Conservation (phyloP, 2,888 invertebrate species). For the Callosobruchus maculatus region DNA sequence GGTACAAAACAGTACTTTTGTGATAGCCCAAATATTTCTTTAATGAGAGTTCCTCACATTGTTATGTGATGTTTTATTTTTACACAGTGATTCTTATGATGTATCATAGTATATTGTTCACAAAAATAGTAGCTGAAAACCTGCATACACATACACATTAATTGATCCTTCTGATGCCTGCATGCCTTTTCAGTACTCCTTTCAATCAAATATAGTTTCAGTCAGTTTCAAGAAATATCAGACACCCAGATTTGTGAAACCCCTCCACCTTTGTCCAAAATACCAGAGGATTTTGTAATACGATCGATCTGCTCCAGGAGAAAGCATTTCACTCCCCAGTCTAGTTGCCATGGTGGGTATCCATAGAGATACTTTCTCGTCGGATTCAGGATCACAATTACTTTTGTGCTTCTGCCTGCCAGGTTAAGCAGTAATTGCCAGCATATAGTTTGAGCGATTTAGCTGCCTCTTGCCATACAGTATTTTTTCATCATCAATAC, state of each 20-base stretch:
- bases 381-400: conserved; percentile 20
- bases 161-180: too few relatives aligned
- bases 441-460: conserved; percentile 1
- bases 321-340: conserved; percentile 27
- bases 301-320: neutral
- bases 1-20: too few relatives aligned
- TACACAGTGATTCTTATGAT: too few relatives aligned
- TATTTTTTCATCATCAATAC: too few relatives aligned
- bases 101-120: too few relatives aligned
- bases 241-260: neutral
- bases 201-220: neutral
- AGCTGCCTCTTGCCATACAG: neutral
- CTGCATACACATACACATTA: too few relatives aligned
- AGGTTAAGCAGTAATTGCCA: conserved; percentile 17
- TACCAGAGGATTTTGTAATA: neutral
- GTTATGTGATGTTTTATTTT: too few relatives aligned
- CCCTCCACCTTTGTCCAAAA: neutral
- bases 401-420: neutral
- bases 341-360: conserved; percentile 45
- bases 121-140: too few relatives aligned
- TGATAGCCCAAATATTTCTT: too few relatives aligned
- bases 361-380: conserved; percentile 47
- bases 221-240: neutral
- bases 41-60: too few relatives aligned
- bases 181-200: too few relatives aligned